A percentile compares a stretch with the other conserved stretches of the same genome.
Conservation (phyloP, 1,140 invertebrate species). For the Venturia canescens region DNA sequence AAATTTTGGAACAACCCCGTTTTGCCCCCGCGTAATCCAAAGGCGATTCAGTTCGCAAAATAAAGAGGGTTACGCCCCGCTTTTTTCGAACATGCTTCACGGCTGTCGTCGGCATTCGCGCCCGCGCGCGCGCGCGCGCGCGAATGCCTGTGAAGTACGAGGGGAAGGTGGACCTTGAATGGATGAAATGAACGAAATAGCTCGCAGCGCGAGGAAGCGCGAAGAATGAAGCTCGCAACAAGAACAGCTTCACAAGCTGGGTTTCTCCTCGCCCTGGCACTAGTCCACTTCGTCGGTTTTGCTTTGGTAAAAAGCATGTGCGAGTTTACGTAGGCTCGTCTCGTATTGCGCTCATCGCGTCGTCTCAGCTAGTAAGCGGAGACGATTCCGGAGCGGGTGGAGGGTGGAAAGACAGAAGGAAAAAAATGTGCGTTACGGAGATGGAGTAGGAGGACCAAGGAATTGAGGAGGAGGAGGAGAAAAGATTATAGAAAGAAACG, state of each 20-base stretch:
- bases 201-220: conserved; percentile 7
- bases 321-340: conserved; percentile 50
- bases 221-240: conserved; percentile 20
- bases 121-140: not conserved
- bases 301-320: not conserved
- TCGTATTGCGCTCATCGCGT: conserved; percentile 72
- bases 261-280: not conserved
- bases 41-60: not conserved
- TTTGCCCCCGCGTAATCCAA: not conserved
- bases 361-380: conserved; percentile 70
- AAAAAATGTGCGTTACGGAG: conserved; percentile 41
- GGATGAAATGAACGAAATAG: not conserved
- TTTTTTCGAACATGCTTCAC: not conserved
- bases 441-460: conserved; percentile 47
- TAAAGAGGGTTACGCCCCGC: not conserved
- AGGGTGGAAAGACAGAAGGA: conserved; percentile 39
- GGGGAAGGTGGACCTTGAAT: conserved; percentile 19
- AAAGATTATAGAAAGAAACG: conserved; percentile 1
- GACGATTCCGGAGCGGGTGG: conserved; percentile 70
- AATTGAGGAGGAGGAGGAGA: not conserved
- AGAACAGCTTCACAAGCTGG: conserved; percentile 15
- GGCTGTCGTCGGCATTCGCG: too few species aligned
- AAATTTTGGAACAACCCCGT: too few species aligned
- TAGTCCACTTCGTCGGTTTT: conserved; percentile 11
- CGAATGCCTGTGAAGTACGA: not conserved